Percentiles rank a stretch among this genome's conserved stretches.
phyloP scores from a whole-genome alignment of 2,797 vertebrate genomes.

The Dendrocincla tyrannina region DNA sequence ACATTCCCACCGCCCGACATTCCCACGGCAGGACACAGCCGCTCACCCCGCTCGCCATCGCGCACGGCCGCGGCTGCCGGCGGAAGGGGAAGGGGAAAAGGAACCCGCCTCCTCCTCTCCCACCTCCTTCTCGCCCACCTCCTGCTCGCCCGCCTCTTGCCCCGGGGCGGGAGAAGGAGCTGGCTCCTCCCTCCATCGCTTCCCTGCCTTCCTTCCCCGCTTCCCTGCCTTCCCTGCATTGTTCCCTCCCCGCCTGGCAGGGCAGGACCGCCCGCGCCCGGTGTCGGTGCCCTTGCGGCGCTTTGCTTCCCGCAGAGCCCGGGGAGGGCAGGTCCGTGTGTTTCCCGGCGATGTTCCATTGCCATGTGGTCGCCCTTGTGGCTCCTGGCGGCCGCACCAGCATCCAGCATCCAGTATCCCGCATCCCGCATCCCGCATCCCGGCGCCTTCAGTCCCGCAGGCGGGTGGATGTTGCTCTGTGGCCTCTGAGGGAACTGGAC shows the following conservation, averaged over 20 bases:
- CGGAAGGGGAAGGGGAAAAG: neutral
- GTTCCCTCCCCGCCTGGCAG: no score
- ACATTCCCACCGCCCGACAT: neutral
- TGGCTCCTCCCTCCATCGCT: rapidly evolving
- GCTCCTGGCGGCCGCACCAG: neutral
- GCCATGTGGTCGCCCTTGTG: no score
- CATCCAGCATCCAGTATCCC: no score
- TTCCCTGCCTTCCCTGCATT: rapidly evolving
- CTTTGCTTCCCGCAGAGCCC: rapidly evolving
- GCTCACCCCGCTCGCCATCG: slow-evolving; percentile 1
- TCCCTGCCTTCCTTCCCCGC: neutral
- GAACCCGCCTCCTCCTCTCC: neutral
- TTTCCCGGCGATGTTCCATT: no score
- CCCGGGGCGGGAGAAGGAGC: neutral
- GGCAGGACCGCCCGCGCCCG: no score
- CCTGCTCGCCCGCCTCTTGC: neutral
- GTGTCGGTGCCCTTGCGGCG: rapidly evolving
- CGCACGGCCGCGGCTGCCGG: rapidly evolving
- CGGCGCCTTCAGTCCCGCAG: neutral
- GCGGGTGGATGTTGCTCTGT: rapidly evolving
- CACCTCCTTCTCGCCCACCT: neutral
- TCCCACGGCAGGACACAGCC: neutral
- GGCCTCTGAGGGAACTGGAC: neutral
- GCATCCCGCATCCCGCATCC: neutral
- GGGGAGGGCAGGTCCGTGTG: no score